phyloP scores from a whole-genome alignment of 2,888 invertebrate genomes.

The Zaprionus bogoriensis region DNA sequence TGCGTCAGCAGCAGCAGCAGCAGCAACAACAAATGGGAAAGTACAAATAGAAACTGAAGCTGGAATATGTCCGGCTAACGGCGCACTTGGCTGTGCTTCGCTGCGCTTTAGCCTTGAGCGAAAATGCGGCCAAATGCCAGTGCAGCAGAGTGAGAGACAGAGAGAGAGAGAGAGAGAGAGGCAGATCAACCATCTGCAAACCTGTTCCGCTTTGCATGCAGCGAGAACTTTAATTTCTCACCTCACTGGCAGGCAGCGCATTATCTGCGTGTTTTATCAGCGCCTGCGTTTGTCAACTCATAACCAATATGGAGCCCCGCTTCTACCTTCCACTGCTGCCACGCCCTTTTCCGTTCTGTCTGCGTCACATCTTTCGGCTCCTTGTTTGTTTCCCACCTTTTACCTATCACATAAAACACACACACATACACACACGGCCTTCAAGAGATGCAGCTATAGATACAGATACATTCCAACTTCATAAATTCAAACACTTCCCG shows the following conservation, averaged over 20 bases:
- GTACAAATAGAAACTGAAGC: slow-evolving; percentile 72
- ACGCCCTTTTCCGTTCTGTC: slow-evolving; percentile 45
- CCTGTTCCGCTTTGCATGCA: slow-evolving; percentile 33
- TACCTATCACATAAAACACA: slow-evolving; percentile 35
- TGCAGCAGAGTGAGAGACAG: background rate
- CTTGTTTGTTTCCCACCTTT: slow-evolving; percentile 60
- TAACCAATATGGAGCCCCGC: slow-evolving; percentile 29
- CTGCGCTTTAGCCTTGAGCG: slow-evolving; percentile 17
- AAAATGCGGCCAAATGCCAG: slow-evolving; percentile 11
- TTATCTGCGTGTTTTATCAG: slow-evolving; percentile 47
- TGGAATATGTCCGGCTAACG: slow-evolving; percentile 17
- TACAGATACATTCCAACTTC: slow-evolving; percentile 49
- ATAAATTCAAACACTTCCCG: slow-evolving; percentile 60
- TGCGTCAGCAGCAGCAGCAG: slow-evolving; percentile 51
- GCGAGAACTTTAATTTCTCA: slow-evolving; percentile 43
- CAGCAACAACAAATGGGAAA: slow-evolving; percentile 64
- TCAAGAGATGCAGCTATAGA: slow-evolving; percentile 35
- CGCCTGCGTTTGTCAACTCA: slow-evolving; percentile 54
- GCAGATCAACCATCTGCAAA: background rate
- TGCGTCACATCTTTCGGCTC: slow-evolving; percentile 21
- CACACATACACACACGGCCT: slow-evolving; percentile 13
- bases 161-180: background rate
- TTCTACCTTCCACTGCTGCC: slow-evolving; percentile 1
- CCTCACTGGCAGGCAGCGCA: slow-evolving; percentile 31
- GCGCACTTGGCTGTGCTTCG: slow-evolving; percentile 17